These are phyloP conservation scores for Pterobdella sp. DNA, from an alignment of 2,888 invertebrate species.

Conservation along the genomic window DNA sequence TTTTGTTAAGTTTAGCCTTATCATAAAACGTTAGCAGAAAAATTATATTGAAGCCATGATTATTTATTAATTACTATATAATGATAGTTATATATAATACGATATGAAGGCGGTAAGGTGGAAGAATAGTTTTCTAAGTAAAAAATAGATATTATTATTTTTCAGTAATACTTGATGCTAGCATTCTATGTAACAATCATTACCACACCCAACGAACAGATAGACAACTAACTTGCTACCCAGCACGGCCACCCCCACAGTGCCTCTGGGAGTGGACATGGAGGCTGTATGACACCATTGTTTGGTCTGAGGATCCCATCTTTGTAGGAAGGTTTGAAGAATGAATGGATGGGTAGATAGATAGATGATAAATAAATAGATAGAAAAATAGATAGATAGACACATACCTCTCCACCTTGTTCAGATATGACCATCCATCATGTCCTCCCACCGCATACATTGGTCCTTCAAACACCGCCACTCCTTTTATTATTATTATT, in stretches of 20 bases:
- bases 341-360: neutral
- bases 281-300: conserved; percentile 83
- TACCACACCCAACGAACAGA: no score
- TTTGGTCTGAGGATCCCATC: conserved; percentile 79
- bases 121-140: no score
- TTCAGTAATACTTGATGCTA: no score
- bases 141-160: no score
- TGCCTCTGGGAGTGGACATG: conserved; percentile 78
- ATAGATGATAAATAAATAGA: neutral
- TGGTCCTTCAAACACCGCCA: conserved; percentile 67
- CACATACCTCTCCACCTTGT: conserved; percentile 66
- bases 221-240: conserved; percentile 58
- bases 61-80: no score
- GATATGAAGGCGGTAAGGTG: no score
- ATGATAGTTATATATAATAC: no score
- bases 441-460: conserved; percentile 90
- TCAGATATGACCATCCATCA: conserved; percentile 88
- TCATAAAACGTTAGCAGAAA: no score
- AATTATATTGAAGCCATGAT: no score
- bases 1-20: no score
- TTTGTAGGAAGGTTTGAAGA: conserved; percentile 36
- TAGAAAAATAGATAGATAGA: neutral
- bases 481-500: conserved; percentile 43
- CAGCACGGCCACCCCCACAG: conserved; percentile 80
- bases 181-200: no score